These are phyloP conservation scores for Apantesis nais DNA, from an alignment of 2,888 invertebrate genomes.

Conservation along the genomic window DNA sequence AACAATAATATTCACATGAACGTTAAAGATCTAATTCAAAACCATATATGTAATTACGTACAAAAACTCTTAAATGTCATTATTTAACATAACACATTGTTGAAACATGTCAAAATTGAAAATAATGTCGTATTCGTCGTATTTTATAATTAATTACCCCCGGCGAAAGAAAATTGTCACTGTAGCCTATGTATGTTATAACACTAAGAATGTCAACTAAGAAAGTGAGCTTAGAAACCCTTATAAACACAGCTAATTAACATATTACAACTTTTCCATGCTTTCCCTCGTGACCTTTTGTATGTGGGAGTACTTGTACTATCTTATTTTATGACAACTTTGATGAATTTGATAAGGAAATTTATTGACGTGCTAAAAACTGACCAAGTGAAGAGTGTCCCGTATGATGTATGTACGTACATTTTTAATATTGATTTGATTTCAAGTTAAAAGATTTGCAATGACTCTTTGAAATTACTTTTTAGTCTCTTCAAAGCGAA, in stretches of 20 bases:
- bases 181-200: background rate
- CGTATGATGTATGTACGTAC: background rate
- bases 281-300: slow-evolving; percentile 16
- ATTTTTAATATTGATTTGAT: background rate
- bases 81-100: too few relatives aligned
- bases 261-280: slow-evolving; percentile 16
- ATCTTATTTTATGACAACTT: slow-evolving; percentile 4
- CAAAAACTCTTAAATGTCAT: too few relatives aligned
- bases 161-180: background rate
- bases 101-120: too few relatives aligned
- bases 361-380: background rate
- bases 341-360: slow-evolving; percentile 9
- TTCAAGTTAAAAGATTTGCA: background rate
- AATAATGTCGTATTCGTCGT: too few relatives aligned
- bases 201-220: background rate
- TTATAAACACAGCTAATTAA: slow-evolving; percentile 8
- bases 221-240: background rate
- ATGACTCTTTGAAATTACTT: background rate
- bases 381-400: background rate
- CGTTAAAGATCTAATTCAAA: too few relatives aligned
- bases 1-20: too few relatives aligned
- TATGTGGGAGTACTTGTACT: background rate
- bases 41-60: too few relatives aligned
- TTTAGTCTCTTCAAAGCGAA: background rate
- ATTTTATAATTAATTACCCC: too few relatives aligned